phyloP scores from a whole-genome alignment of 2,888 invertebrate genomes.

The Capitulum mitella region DNA sequence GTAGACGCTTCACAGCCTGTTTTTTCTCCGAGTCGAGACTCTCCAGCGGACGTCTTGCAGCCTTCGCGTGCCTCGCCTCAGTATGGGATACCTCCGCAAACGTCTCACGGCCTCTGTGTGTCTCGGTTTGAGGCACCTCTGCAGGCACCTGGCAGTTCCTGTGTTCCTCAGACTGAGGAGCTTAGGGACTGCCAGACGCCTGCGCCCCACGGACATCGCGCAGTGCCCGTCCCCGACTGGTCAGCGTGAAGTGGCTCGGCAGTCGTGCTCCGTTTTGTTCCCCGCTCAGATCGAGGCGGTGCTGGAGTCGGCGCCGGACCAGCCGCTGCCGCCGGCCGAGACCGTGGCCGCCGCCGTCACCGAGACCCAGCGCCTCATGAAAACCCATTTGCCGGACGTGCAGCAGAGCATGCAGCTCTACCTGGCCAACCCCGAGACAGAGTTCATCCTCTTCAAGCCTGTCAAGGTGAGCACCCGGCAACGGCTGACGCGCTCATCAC shows the following conservation, averaged over 20 bases:
- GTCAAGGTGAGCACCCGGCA: conserved; percentile 32
- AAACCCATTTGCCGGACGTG: conserved; percentile 66
- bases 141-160: background rate
- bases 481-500: too few relatives aligned
- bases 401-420: conserved; percentile 91
- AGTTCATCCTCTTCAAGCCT: conserved; percentile 83
- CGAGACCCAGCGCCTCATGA: conserved; percentile 70
- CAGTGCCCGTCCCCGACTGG: too few relatives aligned
- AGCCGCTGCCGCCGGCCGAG: conserved; percentile 62
- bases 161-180: background rate
- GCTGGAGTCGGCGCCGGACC: conserved; percentile 45
- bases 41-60: background rate
- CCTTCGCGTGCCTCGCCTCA: too few relatives aligned
- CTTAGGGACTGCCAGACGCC: background rate
- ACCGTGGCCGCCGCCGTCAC: conserved; percentile 63
- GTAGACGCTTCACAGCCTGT: too few relatives aligned
- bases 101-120: background rate
- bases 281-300: conserved; percentile 28
- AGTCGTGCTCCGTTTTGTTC: too few relatives aligned
- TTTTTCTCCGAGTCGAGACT: too few relatives aligned
- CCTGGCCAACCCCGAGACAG: conserved; percentile 91
- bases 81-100: too few relatives aligned
- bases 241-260: too few relatives aligned
- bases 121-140: background rate
- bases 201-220: too few relatives aligned